A percentile compares a stretch with the other conserved stretches of the same genome.
These are phyloP conservation scores for Otocyon megalotis DNA, from an alignment of 2,113 vertebrate species.

Conservation along the genomic window DNA sequence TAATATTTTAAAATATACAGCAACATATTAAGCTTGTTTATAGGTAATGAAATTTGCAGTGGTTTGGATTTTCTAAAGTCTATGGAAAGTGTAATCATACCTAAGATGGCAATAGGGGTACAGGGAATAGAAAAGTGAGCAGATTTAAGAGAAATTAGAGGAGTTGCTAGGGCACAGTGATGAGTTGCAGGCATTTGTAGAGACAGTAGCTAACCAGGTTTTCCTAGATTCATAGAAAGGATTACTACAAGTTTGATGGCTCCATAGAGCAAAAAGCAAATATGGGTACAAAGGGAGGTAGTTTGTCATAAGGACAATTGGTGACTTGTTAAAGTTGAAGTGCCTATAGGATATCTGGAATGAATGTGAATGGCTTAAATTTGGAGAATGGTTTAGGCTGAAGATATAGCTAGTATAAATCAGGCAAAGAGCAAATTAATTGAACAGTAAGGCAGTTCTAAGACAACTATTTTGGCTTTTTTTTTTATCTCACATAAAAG, in stretches of 20 bases:
- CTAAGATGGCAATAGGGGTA: background rate
- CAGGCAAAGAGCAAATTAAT: background rate
- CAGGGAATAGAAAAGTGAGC: background rate
- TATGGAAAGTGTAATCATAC: background rate
- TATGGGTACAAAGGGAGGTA: fast-evolving
- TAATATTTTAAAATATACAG: background rate
- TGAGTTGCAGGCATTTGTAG: background rate
- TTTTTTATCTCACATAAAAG: background rate
- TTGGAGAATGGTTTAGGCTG: background rate
- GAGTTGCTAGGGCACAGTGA: background rate
- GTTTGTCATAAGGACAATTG: background rate
- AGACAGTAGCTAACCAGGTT: background rate
- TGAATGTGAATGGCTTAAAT: background rate
- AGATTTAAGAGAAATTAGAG: background rate
- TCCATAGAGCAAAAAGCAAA: background rate
- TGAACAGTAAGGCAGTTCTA: background rate
- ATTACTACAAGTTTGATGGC: background rate
- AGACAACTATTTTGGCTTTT: background rate
- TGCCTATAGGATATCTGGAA: background rate
- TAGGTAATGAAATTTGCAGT: background rate
- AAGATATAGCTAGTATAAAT: background rate
- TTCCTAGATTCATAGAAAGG: background rate
- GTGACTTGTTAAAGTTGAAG: background rate
- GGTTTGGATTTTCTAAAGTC: background rate
- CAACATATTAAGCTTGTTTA: background rate